Base-by-base conservation (phyloP, 2,113 vertebrate genomes). In the Acrocephalus arundinaceus region DNA sequence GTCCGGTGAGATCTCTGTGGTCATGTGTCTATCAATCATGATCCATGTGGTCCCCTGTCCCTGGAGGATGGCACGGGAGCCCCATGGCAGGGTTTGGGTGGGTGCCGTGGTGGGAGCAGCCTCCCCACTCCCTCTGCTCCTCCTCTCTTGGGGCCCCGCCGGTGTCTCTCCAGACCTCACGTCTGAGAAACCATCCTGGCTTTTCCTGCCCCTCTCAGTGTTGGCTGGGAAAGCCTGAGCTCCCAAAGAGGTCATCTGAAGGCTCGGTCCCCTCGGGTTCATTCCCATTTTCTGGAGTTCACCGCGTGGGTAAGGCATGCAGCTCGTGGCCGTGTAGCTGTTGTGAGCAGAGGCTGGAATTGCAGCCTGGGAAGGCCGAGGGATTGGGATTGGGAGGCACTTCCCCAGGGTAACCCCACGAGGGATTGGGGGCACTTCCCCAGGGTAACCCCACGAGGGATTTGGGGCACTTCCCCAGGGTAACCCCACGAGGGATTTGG, bases 61-160 rank as follows among this genome's bases (percentile, higher is more conserved):
- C 62, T 41, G 0, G 7, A 11, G 61, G 6, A 2, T 0, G 3
- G 27, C 11, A 4, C 0, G 1, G 89, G 41, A 55, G 45, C 75
- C 20, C 41, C 9, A 2, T 2, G 11, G 65, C 46, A 8, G 58
- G 21, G 70, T 27, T 46, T 2, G 6, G 55, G 77, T 15, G 17
- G 63, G 3, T 48, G 41, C 46, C 0, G 7, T 33, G 0, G 48
- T 13, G 0, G 35, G 27, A 58, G 46, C 46, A 39, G 46, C 27
- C 57, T 84, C 49, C 73, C 30, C 3, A 11, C 43, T 63, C 39
- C 49, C 80, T 30, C 49, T 49, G 16, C 3, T 18, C 51, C 72
- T 46, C 57, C 52, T 68, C 30, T 43, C 65, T 16, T 15, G 9
- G 30, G 73, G 78, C 86, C 70, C 51, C 0, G 2, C 70, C 6